phyloP scores from a whole-genome alignment of 2,797 vertebrate species.

The Tenualosa ilisha region DNA sequence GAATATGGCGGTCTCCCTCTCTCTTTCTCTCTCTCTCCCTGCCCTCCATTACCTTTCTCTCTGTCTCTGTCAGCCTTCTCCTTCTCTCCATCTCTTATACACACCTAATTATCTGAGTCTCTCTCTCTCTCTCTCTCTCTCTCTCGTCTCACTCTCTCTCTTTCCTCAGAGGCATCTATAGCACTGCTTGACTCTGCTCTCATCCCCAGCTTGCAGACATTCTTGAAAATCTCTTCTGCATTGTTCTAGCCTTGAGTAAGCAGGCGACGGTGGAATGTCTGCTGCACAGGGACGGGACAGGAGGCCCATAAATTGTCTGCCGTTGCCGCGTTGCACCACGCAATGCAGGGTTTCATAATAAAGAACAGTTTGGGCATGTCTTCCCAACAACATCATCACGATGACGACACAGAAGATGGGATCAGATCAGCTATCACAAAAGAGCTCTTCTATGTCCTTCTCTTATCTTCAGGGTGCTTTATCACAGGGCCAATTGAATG shows the following conservation, averaged over 20 bases:
- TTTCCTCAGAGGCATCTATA: not conserved
- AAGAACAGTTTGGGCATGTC: conserved; percentile 89
- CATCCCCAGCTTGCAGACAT: conserved; percentile 39
- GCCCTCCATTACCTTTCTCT: not conserved
- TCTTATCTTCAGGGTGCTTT: not conserved
- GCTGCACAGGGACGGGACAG: conserved; percentile 76
- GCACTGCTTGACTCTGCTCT: not conserved
- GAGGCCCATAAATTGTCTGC: conserved; percentile 81
- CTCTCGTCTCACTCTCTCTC: not conserved
- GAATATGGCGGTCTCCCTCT: not conserved
- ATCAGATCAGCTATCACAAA: not conserved
- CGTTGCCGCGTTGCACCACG: conserved; percentile 69
- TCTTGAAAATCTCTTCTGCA: conserved; percentile 63
- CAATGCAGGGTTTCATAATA: conserved; percentile 80
- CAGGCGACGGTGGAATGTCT: conserved; percentile 80
- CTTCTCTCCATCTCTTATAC: not conserved
- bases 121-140: not conserved
- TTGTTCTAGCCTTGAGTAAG: conserved; percentile 73
- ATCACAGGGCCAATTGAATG: not conserved
- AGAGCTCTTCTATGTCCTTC: not conserved
- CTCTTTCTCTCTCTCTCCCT: not conserved
- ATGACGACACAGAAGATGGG: conserved; percentile 58
- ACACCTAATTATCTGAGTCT: not conserved
- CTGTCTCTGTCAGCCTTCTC: not conserved
- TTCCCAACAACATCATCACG: conserved; percentile 78